Base-by-base conservation (phyloP, 1,140 invertebrate genomes). In the Aradophagus sp. region DNA sequence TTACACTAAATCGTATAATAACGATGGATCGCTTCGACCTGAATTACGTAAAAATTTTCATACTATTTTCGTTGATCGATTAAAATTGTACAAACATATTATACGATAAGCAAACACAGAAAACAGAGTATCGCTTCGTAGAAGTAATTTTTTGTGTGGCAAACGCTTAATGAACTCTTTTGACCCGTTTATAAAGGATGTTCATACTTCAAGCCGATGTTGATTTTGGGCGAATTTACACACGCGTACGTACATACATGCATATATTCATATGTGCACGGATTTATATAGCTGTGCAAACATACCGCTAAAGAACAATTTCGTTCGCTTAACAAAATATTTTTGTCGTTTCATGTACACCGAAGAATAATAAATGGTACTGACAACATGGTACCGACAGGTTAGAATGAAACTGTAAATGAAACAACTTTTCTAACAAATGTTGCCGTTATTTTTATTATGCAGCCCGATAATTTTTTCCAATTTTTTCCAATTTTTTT, bases 151-250 rank as follows among this genome's bases (percentile, higher is more conserved):
- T 29, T 12, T 36, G 13, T 13, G 19, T 4, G 11, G 16, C 44
- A 45, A 26, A 32, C 23, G 13, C 5, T 44, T 36, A 58, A 45
- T 58, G 19, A 58, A 58, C 39, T 45, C 32, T 36, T 44, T 58
- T 55, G 14, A 36, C 32, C 20, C 31, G 7, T 42, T 55, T 32
- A 55, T 42, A 42, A 41, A 55, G 38, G 38, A 42, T 55, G 38
- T 23, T 31, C 27, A 42, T 58, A 8, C 23, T 17, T 36, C 14
- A 38, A 38, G 31, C 34, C 27, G 27, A 56, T 35, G 39, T 56
- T 56, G 35, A 56, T 44, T 56, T 44, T 44, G 5, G n/a, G n/a
- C 12, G 26, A 44, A 56, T 56, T 56, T 44, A 35, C 31, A 56
- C 34, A 12, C 19, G 13, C 47, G 12, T 36, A 26, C 19, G 36